Conservation (phyloP, 2,113 vertebrate genomes). For the Anguilla rostrata region DNA sequence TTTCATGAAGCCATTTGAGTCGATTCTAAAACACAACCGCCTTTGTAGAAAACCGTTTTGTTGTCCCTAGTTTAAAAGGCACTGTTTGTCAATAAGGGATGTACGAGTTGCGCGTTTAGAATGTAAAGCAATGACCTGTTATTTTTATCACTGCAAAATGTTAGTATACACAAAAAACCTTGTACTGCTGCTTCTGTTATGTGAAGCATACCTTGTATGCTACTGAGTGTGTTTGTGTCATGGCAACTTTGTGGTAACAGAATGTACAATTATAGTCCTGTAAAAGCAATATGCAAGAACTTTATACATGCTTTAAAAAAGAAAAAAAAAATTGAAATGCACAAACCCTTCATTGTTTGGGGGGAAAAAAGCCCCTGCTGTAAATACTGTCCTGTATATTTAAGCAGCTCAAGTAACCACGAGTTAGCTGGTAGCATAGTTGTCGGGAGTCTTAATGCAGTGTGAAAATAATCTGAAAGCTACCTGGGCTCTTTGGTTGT, state of each 20-base stretch:
- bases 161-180: not conserved
- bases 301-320: not conserved
- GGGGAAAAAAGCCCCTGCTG: not conserved
- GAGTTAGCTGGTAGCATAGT: not conserved
- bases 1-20: not conserved
- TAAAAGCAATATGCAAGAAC: not conserved
- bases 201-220: not conserved
- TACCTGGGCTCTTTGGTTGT: constrained; percentile 5
- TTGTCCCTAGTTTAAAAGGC: not conserved
- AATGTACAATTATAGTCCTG: not conserved
- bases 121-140: not conserved
- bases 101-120: not conserved
- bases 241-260: not conserved
- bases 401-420: not conserved
- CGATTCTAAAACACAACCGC: not conserved
- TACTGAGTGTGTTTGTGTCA: not conserved
- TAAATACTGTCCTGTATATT: not conserved
- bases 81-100: not conserved
- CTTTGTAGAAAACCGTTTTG: not conserved
- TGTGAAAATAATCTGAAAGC: not conserved
- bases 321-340: not conserved
- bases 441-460: not conserved
- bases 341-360: not conserved
- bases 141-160: not conserved
- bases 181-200: not conserved